Evolutionary conservation across 1,140 invertebrate species (phyloP).

Genomic region (Geopemphigus sp.): DNA sequence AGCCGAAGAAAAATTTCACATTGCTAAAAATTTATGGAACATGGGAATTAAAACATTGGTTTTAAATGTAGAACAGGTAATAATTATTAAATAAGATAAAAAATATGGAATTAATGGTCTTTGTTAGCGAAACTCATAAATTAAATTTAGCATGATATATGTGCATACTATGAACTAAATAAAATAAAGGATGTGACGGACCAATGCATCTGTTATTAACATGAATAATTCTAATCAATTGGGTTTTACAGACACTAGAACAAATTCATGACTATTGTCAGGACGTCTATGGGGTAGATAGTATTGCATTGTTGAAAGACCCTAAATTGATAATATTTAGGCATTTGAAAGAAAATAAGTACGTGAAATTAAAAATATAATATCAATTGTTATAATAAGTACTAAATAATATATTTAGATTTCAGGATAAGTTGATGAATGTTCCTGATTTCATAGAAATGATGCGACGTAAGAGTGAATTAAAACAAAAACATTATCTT

Average conservation of each 20-base stretch:
- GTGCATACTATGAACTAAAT: too few relatives aligned
- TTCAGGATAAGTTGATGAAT: constrained; percentile 52
- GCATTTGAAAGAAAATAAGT: constrained; percentile 62
- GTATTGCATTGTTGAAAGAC: constrained; percentile 69
- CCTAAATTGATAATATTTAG: constrained; percentile 64
- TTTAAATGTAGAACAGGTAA: constrained; percentile 59
- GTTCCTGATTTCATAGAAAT: constrained; percentile 50
- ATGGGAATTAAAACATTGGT: constrained; percentile 60
- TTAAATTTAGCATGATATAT: too few relatives aligned
- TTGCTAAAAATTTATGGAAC: constrained; percentile 63
- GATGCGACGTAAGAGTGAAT: constrained; percentile 1
- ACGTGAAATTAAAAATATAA: neutral
- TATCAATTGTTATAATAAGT: constrained; percentile 18
- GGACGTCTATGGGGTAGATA: constrained; percentile 61
- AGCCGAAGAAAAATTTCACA: constrained; percentile 64
- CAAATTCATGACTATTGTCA: constrained; percentile 68
- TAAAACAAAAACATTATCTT: constrained; percentile 12
- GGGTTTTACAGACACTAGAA: constrained; percentile 59
- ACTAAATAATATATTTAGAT: constrained; percentile 46
- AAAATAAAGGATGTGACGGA: too few relatives aligned
- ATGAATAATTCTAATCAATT: neutral
- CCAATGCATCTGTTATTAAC: too few relatives aligned
- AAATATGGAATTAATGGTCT: too few relatives aligned
- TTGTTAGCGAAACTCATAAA: too few relatives aligned
- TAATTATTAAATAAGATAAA: neutral